A percentile compares a stretch with the other conserved stretches of the same genome.
These are phyloP conservation scores for Stenodema calcarata DNA, from an alignment of 2,888 invertebrate genomes.

Conservation along the genomic window DNA sequence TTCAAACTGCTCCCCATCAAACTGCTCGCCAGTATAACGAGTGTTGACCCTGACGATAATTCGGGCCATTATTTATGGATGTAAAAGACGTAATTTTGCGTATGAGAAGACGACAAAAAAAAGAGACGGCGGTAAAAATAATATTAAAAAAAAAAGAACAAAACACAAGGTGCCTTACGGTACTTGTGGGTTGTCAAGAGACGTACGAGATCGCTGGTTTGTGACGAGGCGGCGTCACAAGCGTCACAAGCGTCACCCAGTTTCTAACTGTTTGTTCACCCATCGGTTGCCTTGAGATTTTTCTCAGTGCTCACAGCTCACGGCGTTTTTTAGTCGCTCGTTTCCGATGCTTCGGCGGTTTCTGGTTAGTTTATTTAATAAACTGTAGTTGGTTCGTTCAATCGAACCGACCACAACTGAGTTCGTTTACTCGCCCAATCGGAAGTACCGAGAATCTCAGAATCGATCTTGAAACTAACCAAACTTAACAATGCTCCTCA, in stretches of 20 bases:
- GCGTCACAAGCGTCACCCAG: slow-evolving; percentile 30
- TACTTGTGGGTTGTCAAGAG: slow-evolving; percentile 25
- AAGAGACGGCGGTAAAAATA: background rate
- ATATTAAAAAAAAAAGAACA: background rate
- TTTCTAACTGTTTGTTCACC: slow-evolving; percentile 29
- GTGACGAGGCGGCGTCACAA: slow-evolving; percentile 26
- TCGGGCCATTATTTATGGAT: slow-evolving; percentile 36
- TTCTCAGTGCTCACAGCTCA: no score
- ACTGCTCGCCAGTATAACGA: slow-evolving; percentile 28
- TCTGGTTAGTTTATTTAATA: no score
- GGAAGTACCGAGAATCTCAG: no score
- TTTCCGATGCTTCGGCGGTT: no score
- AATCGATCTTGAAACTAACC: no score
- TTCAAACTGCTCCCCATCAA: background rate
- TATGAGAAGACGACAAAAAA: background rate
- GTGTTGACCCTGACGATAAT: slow-evolving; percentile 39
- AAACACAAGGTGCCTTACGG: slow-evolving; percentile 37
- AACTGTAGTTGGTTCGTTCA: no score
- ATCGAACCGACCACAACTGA: no score
- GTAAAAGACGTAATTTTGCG: slow-evolving; percentile 30
- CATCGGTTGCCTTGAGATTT: background rate
- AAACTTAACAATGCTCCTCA: no score
- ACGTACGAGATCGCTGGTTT: slow-evolving; percentile 45
- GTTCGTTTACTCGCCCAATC: no score
- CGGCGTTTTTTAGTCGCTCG: no score